These are phyloP conservation scores for Coregonus sp. DNA, from an alignment of 2,797 vertebrate genomes.

Conservation along the genomic window DNA sequence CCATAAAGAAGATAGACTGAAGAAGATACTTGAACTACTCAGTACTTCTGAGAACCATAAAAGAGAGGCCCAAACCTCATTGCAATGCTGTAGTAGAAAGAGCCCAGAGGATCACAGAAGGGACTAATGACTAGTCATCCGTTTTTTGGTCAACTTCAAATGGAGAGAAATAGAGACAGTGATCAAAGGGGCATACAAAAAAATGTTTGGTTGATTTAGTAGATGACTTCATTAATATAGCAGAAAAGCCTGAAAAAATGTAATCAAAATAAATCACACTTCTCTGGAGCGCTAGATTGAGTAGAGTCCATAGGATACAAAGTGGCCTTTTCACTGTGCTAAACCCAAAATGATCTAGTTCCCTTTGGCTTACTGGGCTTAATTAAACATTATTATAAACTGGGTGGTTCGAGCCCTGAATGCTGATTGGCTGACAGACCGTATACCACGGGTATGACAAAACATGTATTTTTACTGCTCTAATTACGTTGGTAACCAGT, in stretches of 20 bases:
- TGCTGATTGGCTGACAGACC: too few species aligned
- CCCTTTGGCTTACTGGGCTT: neutral
- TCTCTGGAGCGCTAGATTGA: neutral
- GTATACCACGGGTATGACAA: too few species aligned
- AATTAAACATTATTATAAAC: too few species aligned
- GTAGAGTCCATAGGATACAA: neutral
- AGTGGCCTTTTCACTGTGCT: too few species aligned
- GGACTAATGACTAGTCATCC: neutral
- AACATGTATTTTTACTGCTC: too few species aligned
- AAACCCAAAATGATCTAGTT: neutral
- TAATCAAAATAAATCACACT: neutral
- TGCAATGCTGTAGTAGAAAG: neutral
- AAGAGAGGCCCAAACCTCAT: neutral
- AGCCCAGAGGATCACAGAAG: neutral
- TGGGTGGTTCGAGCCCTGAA: too few species aligned
- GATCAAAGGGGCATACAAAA: neutral
- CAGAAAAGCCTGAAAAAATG: conserved; percentile 4
- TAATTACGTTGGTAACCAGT: too few species aligned
- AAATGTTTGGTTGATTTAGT: conserved; percentile 9
- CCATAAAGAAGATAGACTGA: conserved; percentile 2
- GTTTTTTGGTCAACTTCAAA: neutral
- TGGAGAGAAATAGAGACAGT: neutral
- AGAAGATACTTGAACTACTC: conserved; percentile 4
- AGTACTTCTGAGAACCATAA: conserved; percentile 11
- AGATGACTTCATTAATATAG: conserved; percentile 19